Evolutionary conservation across 2,888 invertebrate species (phyloP), one percentile per base, ranked within the genome.

Genomic region (Andrena camellia): DNA sequence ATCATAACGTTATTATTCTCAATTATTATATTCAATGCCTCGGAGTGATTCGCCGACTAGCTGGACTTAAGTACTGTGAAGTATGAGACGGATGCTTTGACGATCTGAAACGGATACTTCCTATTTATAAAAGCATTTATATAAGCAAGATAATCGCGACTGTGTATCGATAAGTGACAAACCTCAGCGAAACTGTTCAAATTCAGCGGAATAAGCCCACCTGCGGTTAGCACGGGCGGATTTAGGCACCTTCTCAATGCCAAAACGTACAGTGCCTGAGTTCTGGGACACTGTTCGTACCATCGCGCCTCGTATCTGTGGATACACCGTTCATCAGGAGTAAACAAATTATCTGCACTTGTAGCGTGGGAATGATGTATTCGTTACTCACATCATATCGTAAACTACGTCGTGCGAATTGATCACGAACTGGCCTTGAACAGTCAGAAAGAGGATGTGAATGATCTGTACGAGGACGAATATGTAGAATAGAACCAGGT

Each of bases 21-120:
- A n/a, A n/a, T 31, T n/a, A 62, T 62, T 35, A 20, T 31, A 31
- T 7, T 0, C 7, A 31, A 33, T 6, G n/a, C 2, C 26, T 13
- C 42, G 2, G 13, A 7, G 29, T 4, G 1, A 20, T 23, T 23
- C 54, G 33, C 31, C 35, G 0, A 54, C 50, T 20, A 71, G 7
- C 48, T 60, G 0, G 70, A 62, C 17, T 62, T 71, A 3, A 71
- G 13, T 17, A 71, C 50, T 13, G 70, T 71, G 20, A 71, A 71
- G 29, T 71, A 71, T 13, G 70, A 71, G 29, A 71, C 31, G 3
- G 26, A 50, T 13, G 50, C 29, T 31, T 71, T 71, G 29, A 71
- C n/a, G 0, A 63, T 54, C 72, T 72, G 33, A 31, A 70, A 60
- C 26, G 31, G 4, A 60, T 2, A 20, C 20, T 7, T 6, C 2